A percentile compares a stretch with the other conserved stretches of the same genome.
Conservation (phyloP, 2,888 invertebrate genomes). For the Cryptus armator region DNA sequence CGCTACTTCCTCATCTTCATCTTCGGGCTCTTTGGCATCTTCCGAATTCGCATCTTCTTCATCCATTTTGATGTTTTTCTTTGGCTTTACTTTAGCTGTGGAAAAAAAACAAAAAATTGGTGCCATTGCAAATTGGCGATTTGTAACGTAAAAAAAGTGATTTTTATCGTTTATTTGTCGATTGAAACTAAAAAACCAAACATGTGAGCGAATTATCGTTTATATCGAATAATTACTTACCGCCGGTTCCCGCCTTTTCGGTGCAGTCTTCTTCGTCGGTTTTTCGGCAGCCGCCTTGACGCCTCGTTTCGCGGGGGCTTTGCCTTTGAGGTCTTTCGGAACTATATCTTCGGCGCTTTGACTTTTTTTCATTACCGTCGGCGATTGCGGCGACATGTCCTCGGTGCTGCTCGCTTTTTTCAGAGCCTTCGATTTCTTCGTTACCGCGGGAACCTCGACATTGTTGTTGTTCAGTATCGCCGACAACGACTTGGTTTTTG, state of each 20-base stretch:
- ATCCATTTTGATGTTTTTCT: conserved; percentile 43
- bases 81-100: conserved; percentile 64
- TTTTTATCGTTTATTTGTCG: no score
- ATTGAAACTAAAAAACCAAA: neutral
- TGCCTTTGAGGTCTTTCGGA: neutral
- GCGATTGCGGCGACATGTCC: neutral
- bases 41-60: neutral
- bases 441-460: conserved; percentile 30
- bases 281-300: conserved; percentile 31
- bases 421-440: conserved; percentile 30
- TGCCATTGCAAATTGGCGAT: neutral
- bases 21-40: neutral
- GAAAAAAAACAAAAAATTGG: neutral
- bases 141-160: no score
- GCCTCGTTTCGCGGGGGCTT: conserved; percentile 31
- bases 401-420: conserved; percentile 47
- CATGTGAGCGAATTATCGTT: conserved; percentile 39
- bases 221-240: conserved; percentile 37
- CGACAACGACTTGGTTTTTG: conserved; percentile 66
- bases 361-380: conserved; percentile 39
- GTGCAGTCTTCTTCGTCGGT: conserved; percentile 41
- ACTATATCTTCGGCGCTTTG: conserved; percentile 42
- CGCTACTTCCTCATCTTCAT: neutral
- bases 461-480: conserved; percentile 3
- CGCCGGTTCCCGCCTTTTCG: conserved; percentile 70